Evolutionary conservation across 2,113 vertebrate genomes (phyloP).

Genomic region (Anseranas semipalmata): DNA sequence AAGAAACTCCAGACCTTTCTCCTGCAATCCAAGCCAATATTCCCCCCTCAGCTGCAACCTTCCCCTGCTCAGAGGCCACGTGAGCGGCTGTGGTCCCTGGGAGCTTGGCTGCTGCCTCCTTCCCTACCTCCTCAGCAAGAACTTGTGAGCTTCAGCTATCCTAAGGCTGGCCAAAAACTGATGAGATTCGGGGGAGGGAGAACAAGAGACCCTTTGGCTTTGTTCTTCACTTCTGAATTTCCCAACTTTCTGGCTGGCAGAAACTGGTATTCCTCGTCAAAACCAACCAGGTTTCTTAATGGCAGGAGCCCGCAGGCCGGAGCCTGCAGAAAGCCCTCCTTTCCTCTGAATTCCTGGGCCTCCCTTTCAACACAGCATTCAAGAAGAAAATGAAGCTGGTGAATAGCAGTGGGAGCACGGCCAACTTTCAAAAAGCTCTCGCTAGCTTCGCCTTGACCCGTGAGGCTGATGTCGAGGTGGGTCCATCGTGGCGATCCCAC

Average conservation of each 20-base stretch:
- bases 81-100: rapidly evolving
- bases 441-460: rapidly evolving
- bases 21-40: not conserved
- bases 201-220: not conserved
- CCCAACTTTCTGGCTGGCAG: not conserved
- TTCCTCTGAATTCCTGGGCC: not conserved
- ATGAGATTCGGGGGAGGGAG: not conserved
- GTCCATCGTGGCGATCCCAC: rapidly evolving
- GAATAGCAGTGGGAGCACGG: not conserved
- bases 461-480: not conserved
- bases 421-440: not conserved
- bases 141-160: not conserved
- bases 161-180: not conserved
- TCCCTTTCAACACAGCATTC: not conserved
- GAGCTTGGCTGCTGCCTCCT: not conserved
- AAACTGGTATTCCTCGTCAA: not conserved
- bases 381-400: not conserved
- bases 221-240: not conserved
- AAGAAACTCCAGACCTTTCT: not conserved
- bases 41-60: too few relatives aligned
- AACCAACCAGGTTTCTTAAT: not conserved
- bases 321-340: not conserved
- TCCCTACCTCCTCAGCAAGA: not conserved
- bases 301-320: not conserved
- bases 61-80: rapidly evolving